phyloP scores from a whole-genome alignment of 2,797 vertebrate genomes.

The Ceryle rudis region DNA sequence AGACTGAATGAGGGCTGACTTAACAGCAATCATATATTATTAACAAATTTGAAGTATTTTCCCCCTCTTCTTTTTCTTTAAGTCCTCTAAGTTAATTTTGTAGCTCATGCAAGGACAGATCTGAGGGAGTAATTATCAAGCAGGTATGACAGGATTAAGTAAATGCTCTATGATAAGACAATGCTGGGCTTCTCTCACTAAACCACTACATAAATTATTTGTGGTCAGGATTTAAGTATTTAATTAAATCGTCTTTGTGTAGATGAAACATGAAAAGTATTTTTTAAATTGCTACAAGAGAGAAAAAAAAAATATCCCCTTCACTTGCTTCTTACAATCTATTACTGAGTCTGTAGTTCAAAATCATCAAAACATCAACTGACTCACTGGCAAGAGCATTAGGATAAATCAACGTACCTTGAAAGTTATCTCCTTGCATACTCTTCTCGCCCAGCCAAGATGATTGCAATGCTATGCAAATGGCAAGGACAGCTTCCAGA shows the following conservation, averaged over 20 bases:
- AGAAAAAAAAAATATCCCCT: not conserved
- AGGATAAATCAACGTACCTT: slow-evolving; percentile 10
- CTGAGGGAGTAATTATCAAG: slow-evolving; percentile 63
- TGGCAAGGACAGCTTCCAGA: not conserved
- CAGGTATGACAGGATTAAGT: slow-evolving; percentile 55
- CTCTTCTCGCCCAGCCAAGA: slow-evolving; percentile 5
- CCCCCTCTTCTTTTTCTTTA: not conserved
- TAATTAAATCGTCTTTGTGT: slow-evolving; percentile 66
- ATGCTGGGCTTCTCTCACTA: slow-evolving; percentile 15
- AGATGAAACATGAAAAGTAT: slow-evolving; percentile 55
- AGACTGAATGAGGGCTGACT: not conserved
- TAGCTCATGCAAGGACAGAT: slow-evolving; percentile 52
- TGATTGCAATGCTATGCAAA: not conserved
- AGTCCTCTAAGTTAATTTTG: slow-evolving; percentile 59
- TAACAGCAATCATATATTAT: slow-evolving; percentile 32
- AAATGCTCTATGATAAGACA: slow-evolving; percentile 43
- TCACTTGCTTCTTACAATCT: slow-evolving; percentile 17
- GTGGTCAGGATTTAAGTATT: slow-evolving; percentile 68
- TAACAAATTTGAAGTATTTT: not conserved
- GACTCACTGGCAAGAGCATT: slow-evolving; percentile 46
- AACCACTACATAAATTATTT: slow-evolving; percentile 54
- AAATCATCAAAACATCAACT: slow-evolving; percentile 46
- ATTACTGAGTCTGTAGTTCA: slow-evolving; percentile 36
- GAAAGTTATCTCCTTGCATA: not conserved
- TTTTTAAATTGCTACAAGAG: slow-evolving; percentile 22